A percentile compares a stretch with the other conserved stretches of the same genome.
Conservation (phyloP, 2,113 vertebrate species). For the Forbesichthys agassizii region DNA sequence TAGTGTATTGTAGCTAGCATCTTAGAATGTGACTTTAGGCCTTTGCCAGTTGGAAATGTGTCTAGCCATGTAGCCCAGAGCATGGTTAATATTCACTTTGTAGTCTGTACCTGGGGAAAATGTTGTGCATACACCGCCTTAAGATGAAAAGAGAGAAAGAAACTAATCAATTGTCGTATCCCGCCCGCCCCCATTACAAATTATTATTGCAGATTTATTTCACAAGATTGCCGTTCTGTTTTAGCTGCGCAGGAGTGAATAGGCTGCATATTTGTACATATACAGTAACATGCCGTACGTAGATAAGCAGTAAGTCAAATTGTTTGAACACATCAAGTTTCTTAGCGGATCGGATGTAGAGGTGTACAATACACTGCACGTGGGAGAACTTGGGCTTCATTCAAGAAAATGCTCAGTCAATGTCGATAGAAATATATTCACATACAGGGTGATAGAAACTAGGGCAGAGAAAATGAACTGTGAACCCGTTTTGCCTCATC, state of each 20-base stretch:
- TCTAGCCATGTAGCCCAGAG: constrained; percentile 64
- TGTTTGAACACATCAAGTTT: too few relatives aligned
- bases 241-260: constrained; percentile 25
- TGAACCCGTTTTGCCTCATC: too few relatives aligned
- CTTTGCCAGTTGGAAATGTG: constrained; percentile 60
- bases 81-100: constrained; percentile 73
- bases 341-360: constrained; percentile 3
- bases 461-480: constrained; percentile 31
- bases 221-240: constrained; percentile 43
- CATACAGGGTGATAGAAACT: constrained; percentile 35
- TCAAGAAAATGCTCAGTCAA: constrained; percentile 56
- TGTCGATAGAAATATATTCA: constrained; percentile 50
- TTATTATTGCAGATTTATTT: constrained; percentile 63
- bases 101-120: constrained; percentile 70
- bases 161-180: constrained; percentile 62
- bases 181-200: constrained; percentile 31
- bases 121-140: constrained; percentile 52
- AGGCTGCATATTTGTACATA: background rate
- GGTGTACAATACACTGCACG: constrained; percentile 14
- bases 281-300: background rate
- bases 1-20: constrained; percentile 40
- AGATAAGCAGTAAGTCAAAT: constrained; percentile 10
- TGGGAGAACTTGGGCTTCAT: constrained; percentile 38
- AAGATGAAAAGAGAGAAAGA: constrained; percentile 50
- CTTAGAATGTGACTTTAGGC: constrained; percentile 55